Percentiles rank a stretch among this genome's conserved stretches.
phyloP scores from a whole-genome alignment of 2,113 vertebrate genomes.

The Phycodurus eques region DNA sequence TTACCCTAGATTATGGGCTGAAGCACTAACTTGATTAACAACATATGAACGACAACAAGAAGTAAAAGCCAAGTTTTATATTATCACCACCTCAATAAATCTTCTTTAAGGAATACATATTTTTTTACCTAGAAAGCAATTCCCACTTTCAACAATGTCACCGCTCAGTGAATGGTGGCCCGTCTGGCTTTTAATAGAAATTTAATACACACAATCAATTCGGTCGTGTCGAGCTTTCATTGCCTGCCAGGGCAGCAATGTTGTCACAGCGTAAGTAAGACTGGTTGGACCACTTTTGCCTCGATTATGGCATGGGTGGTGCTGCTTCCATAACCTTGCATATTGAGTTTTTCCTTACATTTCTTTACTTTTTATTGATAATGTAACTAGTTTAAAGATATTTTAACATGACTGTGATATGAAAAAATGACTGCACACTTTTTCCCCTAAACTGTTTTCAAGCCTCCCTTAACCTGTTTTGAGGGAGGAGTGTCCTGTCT shows the following conservation, averaged over 20 bases:
- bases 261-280: not conserved
- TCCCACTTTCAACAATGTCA: not conserved
- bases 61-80: slow-evolving; percentile 6
- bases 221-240: not conserved
- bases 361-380: too few species aligned
- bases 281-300: not conserved
- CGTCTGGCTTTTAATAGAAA: not conserved
- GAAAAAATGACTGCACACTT: too few species aligned
- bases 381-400: not conserved
- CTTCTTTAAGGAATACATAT: not conserved
- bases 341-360: too few species aligned
- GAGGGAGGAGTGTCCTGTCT: too few species aligned
- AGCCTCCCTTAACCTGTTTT: too few species aligned
- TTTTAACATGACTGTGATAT: not conserved
- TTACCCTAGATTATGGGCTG: not conserved
- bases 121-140: slow-evolving; percentile 1
- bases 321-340: too few species aligned
- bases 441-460: too few species aligned
- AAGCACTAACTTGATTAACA: slow-evolving; percentile 5
- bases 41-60: slow-evolving; percentile 1
- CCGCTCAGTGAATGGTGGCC: not conserved
- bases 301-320: too few species aligned
- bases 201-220: not conserved
- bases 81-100: slow-evolving; percentile 5
- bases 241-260: not conserved